Evolutionary conservation across 2,888 invertebrate genomes (phyloP).

Genomic region (Drosophila paramelanica): DNA sequence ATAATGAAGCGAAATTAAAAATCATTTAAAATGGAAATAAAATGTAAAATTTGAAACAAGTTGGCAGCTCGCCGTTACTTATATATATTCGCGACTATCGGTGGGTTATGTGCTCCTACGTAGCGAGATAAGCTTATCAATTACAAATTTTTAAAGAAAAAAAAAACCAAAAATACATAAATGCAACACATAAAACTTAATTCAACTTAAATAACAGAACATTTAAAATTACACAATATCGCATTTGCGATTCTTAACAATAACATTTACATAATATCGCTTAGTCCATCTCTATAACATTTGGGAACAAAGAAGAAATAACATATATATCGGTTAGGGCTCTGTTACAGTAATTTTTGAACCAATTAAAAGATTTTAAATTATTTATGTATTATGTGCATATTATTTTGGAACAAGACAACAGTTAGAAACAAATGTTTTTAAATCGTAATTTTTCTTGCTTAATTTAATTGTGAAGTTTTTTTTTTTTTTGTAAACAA

Average conservation of each 20-base stretch:
- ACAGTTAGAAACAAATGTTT: too few relatives aligned
- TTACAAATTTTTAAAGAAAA: not conserved
- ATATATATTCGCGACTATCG: not conserved
- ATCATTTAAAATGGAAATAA: slow-evolving; percentile 49
- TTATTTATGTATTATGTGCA: not conserved
- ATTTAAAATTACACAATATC: not conserved
- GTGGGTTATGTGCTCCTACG: not conserved
- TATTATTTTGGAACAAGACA: not conserved
- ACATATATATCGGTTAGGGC: slow-evolving; percentile 4
- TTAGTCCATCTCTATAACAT: not conserved
- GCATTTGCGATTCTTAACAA: not conserved
- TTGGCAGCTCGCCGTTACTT: not conserved
- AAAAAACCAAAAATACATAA: not conserved
- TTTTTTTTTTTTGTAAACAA: not conserved
- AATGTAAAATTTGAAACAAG: slow-evolving; percentile 3
- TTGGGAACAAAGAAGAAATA: slow-evolving; percentile 14
- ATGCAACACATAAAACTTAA: not conserved
- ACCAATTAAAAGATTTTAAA: not conserved
- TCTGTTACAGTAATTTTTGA: slow-evolving; percentile 2
- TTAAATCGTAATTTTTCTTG: too few relatives aligned
- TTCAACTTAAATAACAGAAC: not conserved
- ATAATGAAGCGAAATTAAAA: slow-evolving; percentile 52
- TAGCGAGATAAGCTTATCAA: not conserved
- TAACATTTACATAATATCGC: slow-evolving; percentile 3
- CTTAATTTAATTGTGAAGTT: too few relatives aligned